These are phyloP conservation scores for Melanotaenia trifasciata DNA, from an alignment of 2,797 vertebrate genomes.

Conservation along the genomic window DNA sequence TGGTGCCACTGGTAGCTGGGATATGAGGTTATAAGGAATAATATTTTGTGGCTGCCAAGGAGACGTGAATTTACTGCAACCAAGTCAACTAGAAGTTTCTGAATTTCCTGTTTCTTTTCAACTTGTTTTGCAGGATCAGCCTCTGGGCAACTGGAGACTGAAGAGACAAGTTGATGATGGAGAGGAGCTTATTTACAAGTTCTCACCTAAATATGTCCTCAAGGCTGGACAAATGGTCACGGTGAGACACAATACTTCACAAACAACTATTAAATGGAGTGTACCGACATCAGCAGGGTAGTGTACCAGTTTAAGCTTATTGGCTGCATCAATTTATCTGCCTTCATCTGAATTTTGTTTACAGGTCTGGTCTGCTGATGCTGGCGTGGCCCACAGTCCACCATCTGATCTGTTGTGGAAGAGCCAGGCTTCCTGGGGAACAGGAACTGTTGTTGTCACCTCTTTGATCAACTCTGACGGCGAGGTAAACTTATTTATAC, in stretches of 20 bases:
- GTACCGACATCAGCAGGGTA: background rate
- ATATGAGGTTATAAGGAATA: background rate
- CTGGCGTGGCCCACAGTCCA: conserved; percentile 90
- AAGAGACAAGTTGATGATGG: conserved; percentile 88
- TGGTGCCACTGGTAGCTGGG: background rate
- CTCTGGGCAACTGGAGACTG: conserved; percentile 94
- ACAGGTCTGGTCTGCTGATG: conserved; percentile 94
- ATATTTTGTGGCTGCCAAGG: background rate
- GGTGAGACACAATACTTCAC: conserved; percentile 77
- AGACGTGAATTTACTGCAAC: background rate
- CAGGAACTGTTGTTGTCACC: conserved; percentile 85
- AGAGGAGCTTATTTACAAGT: conserved; percentile 93
- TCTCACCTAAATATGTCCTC: conserved; percentile 94
- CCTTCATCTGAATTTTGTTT: background rate
- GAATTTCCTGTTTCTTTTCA: background rate
- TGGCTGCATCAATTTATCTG: background rate
- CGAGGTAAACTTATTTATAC: conserved; percentile 82
- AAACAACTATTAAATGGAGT: background rate
- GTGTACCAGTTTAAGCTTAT: background rate
- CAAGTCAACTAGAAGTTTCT: background rate
- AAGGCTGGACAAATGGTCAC: conserved; percentile 93
- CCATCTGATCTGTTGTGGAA: conserved; percentile 95
- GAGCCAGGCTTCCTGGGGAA: conserved; percentile 93
- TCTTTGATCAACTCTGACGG: conserved; percentile 87
- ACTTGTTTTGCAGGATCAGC: conserved; percentile 87